Base-by-base conservation (phyloP, 2,888 invertebrate genomes). In the Drosophila melanosoma region DNA sequence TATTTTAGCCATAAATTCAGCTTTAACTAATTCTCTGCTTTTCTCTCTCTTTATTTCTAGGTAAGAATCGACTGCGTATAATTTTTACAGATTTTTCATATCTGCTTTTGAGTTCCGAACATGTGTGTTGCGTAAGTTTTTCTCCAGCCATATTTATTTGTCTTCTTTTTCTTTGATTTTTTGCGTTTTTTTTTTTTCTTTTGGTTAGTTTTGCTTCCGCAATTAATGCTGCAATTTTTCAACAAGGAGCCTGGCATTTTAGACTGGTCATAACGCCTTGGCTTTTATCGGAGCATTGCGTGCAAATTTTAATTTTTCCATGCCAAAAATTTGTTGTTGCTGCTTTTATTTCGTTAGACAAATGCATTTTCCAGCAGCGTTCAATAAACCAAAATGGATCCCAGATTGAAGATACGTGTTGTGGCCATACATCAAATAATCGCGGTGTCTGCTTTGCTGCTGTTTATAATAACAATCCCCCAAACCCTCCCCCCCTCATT, bases 301-400 rank as follows among this genome's bases (percentile, higher is more conserved):
- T 88, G 88, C 89, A 87, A 76, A 74, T 80, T 89, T 88, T 74
- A 87, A 88, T 88, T 88, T 88, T 83, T 90, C 87, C 87, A 81
- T 71, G 59, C 58, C 69, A 69, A 61, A 45, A 7, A 2, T 74
- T 71, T 70, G 12, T n/a, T 29, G 15, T 29, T 57, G 54, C 23
- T 57, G 54, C 23, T 23, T 45, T 45, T 4, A 29, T 35, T 53
- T 53, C 0, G 20, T 23, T 35, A 36, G 12, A 40, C 17, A 56
- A 67, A 79, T 67, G 52, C 53, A 68, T 56, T 74, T 53, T 67
- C 52, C 56, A 15, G 59, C 65, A 60, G 42, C 56, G 76, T 71
- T 68, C 77, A 82, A 80, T 71, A 82, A 73, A 70, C 61, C 32
- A 72, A 82, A 75, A 74, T 80, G 75, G 69, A 67, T 67, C 63